phyloP scores from a whole-genome alignment of 2,797 vertebrate species.

The Brachymystax lenok region DNA sequence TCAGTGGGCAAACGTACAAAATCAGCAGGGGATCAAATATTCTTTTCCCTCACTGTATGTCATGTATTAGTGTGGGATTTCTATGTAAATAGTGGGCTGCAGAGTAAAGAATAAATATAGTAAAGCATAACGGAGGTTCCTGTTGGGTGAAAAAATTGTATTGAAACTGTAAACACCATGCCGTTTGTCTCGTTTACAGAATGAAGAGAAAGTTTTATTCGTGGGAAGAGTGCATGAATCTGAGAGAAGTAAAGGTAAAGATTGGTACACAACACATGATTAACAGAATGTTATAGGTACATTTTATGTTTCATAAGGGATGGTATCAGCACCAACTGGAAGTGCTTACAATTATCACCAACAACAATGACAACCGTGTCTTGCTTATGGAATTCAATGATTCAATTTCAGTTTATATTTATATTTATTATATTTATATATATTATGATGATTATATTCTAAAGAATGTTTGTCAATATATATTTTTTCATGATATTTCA shows the following conservation, averaged over 20 bases:
- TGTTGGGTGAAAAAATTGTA: background rate
- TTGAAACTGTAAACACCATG: background rate
- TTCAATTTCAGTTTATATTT: background rate
- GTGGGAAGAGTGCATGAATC: slow-evolving; percentile 98
- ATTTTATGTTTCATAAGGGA: background rate
- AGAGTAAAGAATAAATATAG: no score
- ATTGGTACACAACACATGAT: background rate
- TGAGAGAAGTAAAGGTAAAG: slow-evolving; percentile 97
- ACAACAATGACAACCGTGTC: background rate
- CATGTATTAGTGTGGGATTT: background rate
- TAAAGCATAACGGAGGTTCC: no score
- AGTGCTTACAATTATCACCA: background rate
- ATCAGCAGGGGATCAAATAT: no score
- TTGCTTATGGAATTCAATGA: background rate
- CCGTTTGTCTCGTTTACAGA: slow-evolving; percentile 66
- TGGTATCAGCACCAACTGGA: background rate
- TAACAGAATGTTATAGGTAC: background rate
- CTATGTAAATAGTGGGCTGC: background rate
- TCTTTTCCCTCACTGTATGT: background rate
- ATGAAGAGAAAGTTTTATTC: slow-evolving; percentile 99
- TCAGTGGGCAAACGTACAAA: no score
- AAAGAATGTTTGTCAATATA: background rate
- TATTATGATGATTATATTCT: background rate
- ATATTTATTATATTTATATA: no score
- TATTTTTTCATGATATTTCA: background rate